Conservation (phyloP, 2,888 invertebrate genomes). For the Ischnus inquisitorius region DNA sequence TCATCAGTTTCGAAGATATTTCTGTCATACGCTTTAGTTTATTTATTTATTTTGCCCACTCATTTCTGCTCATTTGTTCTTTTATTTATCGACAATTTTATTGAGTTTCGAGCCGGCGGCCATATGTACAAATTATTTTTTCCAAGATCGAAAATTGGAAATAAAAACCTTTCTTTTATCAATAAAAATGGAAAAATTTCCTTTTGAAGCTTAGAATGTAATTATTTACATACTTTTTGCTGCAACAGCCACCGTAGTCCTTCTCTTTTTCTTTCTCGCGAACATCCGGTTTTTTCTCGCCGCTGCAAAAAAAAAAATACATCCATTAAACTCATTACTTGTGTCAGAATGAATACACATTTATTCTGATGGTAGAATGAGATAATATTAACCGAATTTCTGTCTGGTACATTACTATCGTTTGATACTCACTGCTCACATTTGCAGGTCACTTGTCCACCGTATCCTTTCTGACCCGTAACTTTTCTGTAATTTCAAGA, state of each 20-base stretch:
- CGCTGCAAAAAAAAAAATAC: constrained; percentile 62
- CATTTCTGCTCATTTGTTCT: not conserved
- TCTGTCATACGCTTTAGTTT: not conserved
- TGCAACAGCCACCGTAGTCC: constrained; percentile 77
- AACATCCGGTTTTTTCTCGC: constrained; percentile 73
- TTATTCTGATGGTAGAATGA: not conserved
- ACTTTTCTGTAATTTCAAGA: constrained; percentile 74
- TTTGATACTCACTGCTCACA: constrained; percentile 76
- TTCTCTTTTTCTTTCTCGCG: constrained; percentile 69
- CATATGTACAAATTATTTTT: not conserved
- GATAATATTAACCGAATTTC: constrained; percentile 6
- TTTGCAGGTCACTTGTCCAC: constrained; percentile 80
- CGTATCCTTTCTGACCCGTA: constrained; percentile 77
- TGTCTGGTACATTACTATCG: not conserved
- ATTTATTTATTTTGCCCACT: not conserved
- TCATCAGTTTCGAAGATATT: not conserved
- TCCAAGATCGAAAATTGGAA: not conserved
- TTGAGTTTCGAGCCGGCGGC: constrained; percentile 9
- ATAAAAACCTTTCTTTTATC: not conserved
- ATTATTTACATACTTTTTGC: constrained; percentile 74
- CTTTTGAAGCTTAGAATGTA: not conserved
- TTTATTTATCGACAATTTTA: not conserved
- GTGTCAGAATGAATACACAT: not conserved
- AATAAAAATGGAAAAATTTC: not conserved
- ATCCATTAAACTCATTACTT: not conserved